Evolutionary conservation across 2,113 vertebrate genomes (phyloP), one percentile per base, ranked within the genome.

Genomic region (Boleophthalmus pectinirostris): DNA sequence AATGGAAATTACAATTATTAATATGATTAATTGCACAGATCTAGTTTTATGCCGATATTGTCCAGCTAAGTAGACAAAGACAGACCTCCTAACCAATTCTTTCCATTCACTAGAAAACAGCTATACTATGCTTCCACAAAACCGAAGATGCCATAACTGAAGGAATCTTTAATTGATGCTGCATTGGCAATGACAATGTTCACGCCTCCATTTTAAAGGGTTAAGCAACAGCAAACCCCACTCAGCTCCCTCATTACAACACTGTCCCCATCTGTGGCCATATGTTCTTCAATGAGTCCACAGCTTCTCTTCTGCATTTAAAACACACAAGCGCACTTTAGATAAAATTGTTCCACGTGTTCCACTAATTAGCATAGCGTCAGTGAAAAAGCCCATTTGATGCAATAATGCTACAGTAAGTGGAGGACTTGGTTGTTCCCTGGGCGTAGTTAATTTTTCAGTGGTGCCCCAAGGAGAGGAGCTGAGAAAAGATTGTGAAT

Each of bases 381-480:
- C 73, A 82, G 73, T 83, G 70, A 78, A 89, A 86, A 82, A 46
- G 25, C 13, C 79, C 74, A 78, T 90, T 90, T 85, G 83, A 87
- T 83, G 88, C 85, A 90, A 84, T 87, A 88, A 87, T 74, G 49
- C 84, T 82, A 60, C 77, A 21, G 81, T 85, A 87, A 89, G 88
- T 87, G 80, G 72, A 74, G 75, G 86, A 90, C 75, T 84, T 66
- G 47, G 84, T 82, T 83, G 82, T 74, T 88, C 81, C 88, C 78
- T 60, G 83, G 88, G 89, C 78, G 5, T 88, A 81, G 80, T 92
- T 82, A 89, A 92, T 92, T 81, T 92, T 90, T 91, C 82, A 92
- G 82, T 71, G 67, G 20, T 63, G 86, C 90, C 91, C 74, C 65
- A 67, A 87, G 91, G 84, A 68, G 82, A 88, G 81, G 90, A 88